phyloP scores from a whole-genome alignment of 1,140 invertebrate genomes.

The Thaumatotibia leucotreta region DNA sequence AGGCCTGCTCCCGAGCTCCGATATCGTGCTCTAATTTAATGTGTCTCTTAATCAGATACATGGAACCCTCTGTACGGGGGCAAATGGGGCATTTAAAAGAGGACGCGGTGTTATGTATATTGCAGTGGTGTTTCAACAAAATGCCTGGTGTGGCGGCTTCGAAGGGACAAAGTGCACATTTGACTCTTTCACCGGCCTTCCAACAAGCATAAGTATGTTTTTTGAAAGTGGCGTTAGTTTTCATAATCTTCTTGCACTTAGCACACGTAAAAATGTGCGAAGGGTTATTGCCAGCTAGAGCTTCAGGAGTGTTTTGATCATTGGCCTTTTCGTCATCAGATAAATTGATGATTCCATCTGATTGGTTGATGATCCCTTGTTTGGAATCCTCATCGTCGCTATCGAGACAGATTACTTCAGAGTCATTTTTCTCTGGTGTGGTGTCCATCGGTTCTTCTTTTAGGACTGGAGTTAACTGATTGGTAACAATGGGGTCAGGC shows the following conservation, averaged over 20 bases:
- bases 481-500: background rate
- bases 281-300: constrained; percentile 3
- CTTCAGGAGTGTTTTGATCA: background rate
- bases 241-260: constrained; percentile 29
- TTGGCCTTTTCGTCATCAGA: constrained; percentile 25
- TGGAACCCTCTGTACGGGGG: background rate
- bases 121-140: background rate
- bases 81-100: background rate
- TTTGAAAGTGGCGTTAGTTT: constrained; percentile 30
- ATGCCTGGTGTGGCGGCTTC: background rate
- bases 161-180: constrained; percentile 37
- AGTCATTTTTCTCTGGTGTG: background rate
- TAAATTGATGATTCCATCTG: constrained; percentile 32
- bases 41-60: background rate
- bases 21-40: background rate
- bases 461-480: background rate
- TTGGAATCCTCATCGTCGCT: constrained; percentile 53
- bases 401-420: constrained; percentile 43
- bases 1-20: background rate
- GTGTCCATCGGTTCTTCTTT: constrained; percentile 18
- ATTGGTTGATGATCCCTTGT: constrained; percentile 30
- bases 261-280: constrained; percentile 36
- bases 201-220: constrained; percentile 36
- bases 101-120: background rate
- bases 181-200: background rate